Conservation (phyloP, 2,888 invertebrate genomes). For the Megamerina dolium region DNA sequence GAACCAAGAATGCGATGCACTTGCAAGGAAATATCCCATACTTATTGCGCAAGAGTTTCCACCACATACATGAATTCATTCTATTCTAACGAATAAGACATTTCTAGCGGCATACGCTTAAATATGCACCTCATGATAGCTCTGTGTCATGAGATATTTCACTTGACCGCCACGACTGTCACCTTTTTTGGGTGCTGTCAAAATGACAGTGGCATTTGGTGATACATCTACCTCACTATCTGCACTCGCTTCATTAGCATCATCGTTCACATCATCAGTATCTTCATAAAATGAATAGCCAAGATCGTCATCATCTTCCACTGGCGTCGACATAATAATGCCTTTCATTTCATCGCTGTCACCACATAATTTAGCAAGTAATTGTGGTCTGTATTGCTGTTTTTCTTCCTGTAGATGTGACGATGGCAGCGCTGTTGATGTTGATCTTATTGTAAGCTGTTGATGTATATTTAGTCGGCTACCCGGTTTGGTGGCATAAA, state of each 20-base stretch:
- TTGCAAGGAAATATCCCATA: too few relatives aligned
- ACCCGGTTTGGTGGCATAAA: constrained; percentile 24
- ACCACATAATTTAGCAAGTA: too few relatives aligned
- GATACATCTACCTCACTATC: constrained; percentile 14
- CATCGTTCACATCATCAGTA: constrained; percentile 16
- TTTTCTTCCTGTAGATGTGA: too few relatives aligned
- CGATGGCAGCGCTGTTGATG: background rate
- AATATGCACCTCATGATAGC: constrained; percentile 36
- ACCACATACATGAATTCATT: too few relatives aligned
- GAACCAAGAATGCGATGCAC: too few relatives aligned
- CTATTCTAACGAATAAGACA: too few relatives aligned
- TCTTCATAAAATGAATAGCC: constrained; percentile 41
- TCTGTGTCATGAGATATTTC: constrained; percentile 35
- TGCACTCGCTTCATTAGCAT: constrained; percentile 12
- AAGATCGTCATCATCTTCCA: constrained; percentile 37
- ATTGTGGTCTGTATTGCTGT: background rate
- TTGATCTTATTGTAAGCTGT: constrained; percentile 4
- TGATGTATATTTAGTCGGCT: constrained; percentile 26
- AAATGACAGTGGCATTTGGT: constrained; percentile 26
- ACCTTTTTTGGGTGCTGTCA: constrained; percentile 10
- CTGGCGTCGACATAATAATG: background rate
- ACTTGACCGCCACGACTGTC: constrained; percentile 25
- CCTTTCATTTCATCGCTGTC: constrained; percentile 11
- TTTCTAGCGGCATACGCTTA: too few relatives aligned
- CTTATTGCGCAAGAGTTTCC: too few relatives aligned